Percentiles rank a stretch among this genome's conserved stretches.
Conservation (phyloP, 1,140 invertebrate genomes). For the Mya arenaria region DNA sequence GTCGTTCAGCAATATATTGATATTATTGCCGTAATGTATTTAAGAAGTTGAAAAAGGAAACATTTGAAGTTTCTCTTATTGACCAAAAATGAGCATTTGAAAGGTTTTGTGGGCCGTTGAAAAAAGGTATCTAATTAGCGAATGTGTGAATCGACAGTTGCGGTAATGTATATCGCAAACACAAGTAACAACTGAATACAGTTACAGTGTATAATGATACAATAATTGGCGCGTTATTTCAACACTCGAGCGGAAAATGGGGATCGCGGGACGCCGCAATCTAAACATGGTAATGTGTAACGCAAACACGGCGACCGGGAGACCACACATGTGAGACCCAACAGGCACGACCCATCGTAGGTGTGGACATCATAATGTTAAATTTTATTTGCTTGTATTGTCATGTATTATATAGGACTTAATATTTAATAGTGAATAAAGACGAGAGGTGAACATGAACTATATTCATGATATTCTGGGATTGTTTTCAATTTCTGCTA, state of each 20-base stretch:
- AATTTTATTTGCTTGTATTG: no score
- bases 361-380: no score
- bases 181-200: slow-evolving; percentile 24
- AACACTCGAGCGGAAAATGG: slow-evolving; percentile 17
- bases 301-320: slow-evolving; percentile 9
- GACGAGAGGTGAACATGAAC: no score
- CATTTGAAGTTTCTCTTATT: slow-evolving; percentile 9
- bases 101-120: slow-evolving; percentile 3
- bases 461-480: no score
- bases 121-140: slow-evolving; percentile 37
- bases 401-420: no score
- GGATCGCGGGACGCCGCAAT: slow-evolving; percentile 14
- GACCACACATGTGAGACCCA: slow-evolving; percentile 18
- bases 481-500: no score
- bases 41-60: slow-evolving; percentile 36
- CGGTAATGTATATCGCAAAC: not conserved
- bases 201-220: slow-evolving; percentile 39
- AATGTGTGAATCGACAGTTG: slow-evolving; percentile 49
- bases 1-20: not conserved
- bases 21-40: no score
- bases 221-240: slow-evolving; percentile 26
- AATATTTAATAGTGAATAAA: no score
- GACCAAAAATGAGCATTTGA: slow-evolving; percentile 3
- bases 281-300: slow-evolving; percentile 42
- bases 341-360: no score